phyloP scores from a whole-genome alignment of 2,797 vertebrate genomes.

The Hypotaenidia okinawae region DNA sequence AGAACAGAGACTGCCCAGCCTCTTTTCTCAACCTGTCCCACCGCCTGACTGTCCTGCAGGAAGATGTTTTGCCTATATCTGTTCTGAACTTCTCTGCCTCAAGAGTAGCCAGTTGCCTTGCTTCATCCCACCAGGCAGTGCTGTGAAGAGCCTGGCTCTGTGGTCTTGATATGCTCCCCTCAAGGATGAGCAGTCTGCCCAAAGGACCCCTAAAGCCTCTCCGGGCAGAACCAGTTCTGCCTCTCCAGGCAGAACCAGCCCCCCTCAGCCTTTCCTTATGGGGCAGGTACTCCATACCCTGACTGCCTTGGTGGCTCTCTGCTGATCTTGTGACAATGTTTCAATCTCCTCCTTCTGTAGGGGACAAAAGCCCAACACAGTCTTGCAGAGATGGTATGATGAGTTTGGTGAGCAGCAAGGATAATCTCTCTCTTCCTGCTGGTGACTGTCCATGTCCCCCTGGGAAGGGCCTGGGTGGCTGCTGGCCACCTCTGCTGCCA shows the following conservation, averaged over 20 bases:
- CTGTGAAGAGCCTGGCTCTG: background rate
- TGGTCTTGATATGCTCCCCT: rapidly evolving
- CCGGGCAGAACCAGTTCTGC: too few species aligned
- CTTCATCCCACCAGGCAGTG: background rate
- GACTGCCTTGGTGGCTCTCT: background rate
- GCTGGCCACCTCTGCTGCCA: background rate
- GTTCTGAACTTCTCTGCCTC: background rate
- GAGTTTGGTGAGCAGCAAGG: background rate
- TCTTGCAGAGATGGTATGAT: background rate
- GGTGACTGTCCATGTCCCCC: rapidly evolving
- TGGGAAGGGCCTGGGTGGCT: rapidly evolving
- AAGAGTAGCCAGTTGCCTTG: background rate
- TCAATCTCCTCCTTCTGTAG: rapidly evolving
- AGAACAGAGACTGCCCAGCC: background rate
- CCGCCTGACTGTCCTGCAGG: too few species aligned
- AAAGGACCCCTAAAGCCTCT: background rate
- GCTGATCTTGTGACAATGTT: background rate
- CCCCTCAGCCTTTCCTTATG: background rate
- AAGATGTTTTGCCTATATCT: background rate
- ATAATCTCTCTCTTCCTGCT: rapidly evolving
- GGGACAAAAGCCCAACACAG: background rate
- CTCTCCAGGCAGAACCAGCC: background rate
- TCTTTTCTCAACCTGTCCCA: background rate
- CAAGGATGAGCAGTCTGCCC: background rate
- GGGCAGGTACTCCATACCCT: background rate